Percentiles rank a stretch among this genome's conserved stretches.
phyloP scores from a whole-genome alignment of 2,888 invertebrate species.

The Synanthedon tipuliformis region DNA sequence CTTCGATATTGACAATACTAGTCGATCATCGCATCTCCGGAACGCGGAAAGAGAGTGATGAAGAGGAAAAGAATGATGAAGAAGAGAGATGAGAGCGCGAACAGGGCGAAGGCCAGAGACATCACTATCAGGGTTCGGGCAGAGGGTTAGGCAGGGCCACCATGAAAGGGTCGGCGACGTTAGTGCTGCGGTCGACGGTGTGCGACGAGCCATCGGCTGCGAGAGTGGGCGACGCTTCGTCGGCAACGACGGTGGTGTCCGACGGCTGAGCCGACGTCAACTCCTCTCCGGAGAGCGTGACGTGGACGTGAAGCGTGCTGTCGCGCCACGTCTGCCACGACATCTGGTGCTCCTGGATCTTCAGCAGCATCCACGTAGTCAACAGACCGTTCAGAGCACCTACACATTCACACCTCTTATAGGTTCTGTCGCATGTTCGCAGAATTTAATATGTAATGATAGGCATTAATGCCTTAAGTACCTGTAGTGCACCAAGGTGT shows the following conservation, averaged over 20 bases:
- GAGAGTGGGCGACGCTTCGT: conserved; percentile 23
- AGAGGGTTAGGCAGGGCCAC: conserved; percentile 33
- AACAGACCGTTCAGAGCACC: conserved; percentile 58
- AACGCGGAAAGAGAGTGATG: neutral
- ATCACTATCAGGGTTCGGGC: conserved; percentile 21
- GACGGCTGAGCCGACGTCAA: conserved; percentile 11
- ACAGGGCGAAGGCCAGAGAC: conserved; percentile 17
- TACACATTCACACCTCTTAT: conserved; percentile 8
- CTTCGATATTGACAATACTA: neutral
- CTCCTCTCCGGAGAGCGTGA: conserved; percentile 28
- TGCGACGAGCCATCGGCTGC: conserved; percentile 22
- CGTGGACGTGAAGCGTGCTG: conserved; percentile 56
- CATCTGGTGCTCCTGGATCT: conserved; percentile 61
- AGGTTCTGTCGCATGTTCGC: no score
- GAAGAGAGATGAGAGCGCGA: conserved; percentile 12
- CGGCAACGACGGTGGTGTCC: conserved; percentile 8
- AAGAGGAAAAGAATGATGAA: conserved; percentile 13
- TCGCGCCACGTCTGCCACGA: conserved; percentile 63
- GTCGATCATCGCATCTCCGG: neutral
- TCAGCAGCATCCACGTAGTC: conserved; percentile 63
- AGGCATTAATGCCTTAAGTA: no score
- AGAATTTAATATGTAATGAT: no score
- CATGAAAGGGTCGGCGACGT: conserved; percentile 51
- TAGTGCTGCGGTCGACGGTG: conserved; percentile 24
- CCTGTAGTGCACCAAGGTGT: no score